Base-by-base conservation (phyloP, 2,113 vertebrate species). In the Melanotaenia duboulayi region DNA sequence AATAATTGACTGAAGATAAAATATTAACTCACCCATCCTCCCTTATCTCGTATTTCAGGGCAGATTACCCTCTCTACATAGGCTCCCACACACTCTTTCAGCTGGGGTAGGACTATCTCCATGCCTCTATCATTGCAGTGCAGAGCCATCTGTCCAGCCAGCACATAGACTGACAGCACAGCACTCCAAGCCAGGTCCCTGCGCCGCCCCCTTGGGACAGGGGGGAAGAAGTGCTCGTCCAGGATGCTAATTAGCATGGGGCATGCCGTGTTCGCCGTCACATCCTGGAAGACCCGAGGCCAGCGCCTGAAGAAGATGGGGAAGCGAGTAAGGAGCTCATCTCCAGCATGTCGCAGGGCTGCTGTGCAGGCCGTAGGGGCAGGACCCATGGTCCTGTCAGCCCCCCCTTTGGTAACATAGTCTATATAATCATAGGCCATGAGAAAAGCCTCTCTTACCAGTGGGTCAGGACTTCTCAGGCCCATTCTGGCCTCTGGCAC, bases 271-370 rank as follows among this genome's bases (percentile, higher is more conserved):
- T 65, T 68, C 66, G 91, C 89, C 0, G 86, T 91, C 68, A 95
- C 92, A 7, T 93, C 91, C 58, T 86, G 88, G 78, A 95, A 95
- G 20, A 95, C 57, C 0, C 92, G 88, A 0, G 94, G 93, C 94
- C 94, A 95, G 57, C 93, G 92, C 3, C 88, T 86, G 76, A 95
- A 95, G 87, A 94, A 94, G 71, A 95, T 94, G 52, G 91, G 94
- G 72, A 94, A 95, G 61, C 84, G 89, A 9, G 25, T 51, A 23
- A 94, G 89, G 1, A 95, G 93, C 55, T 94, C 90, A 0, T 94
- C 90, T 0, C 92, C 93, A 0, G 94, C 92, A 0, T 93, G 85
- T 2, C 90, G 88, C 55, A 95, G 75, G 14, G 93, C 91, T 0
- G 84, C 81, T 0, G 92, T 22, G 52, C 90, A 87, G 11, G 28